phyloP scores from a whole-genome alignment of 2,888 invertebrate genomes.

The Tinea semifulvella region DNA sequence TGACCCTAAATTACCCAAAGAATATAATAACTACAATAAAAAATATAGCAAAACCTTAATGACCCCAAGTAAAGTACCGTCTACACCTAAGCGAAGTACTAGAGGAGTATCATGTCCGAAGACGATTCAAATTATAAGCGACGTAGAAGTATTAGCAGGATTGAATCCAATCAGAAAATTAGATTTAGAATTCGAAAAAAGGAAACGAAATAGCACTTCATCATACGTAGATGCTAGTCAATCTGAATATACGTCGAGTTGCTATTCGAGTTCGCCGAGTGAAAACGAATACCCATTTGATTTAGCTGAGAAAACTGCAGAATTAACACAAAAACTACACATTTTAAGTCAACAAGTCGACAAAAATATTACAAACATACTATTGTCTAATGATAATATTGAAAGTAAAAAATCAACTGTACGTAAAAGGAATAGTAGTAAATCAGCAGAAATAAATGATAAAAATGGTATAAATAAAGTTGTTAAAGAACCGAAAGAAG shows the following conservation, averaged over 20 bases:
- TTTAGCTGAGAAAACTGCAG: constrained; percentile 52
- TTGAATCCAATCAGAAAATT: constrained; percentile 46
- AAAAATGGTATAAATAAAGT: constrained; percentile 29
- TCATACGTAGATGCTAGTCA: constrained; percentile 61
- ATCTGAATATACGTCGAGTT: constrained; percentile 61
- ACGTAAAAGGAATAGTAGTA: constrained; percentile 29
- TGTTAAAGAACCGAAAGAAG: constrained; percentile 19
- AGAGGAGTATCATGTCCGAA: constrained; percentile 61
- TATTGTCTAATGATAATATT: constrained; percentile 31
- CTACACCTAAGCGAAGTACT: constrained; percentile 34
- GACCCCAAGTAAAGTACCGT: constrained; percentile 61
- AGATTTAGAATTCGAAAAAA: constrained; percentile 37
- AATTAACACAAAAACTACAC: constrained; percentile 50
- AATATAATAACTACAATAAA: constrained; percentile 25
- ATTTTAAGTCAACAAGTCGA: constrained; percentile 49
- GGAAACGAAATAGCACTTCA: constrained; percentile 40
- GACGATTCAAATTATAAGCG: constrained; percentile 60
- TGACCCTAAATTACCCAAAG: constrained; percentile 43
- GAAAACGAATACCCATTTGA: constrained; percentile 63
- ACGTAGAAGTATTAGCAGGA: constrained; percentile 61
- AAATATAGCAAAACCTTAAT: constrained; percentile 52
- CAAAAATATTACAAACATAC: constrained; percentile 35
- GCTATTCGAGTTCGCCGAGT: constrained; percentile 59
- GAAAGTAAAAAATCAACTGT: constrained; percentile 30
- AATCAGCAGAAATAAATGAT: constrained; percentile 24